A percentile compares a stretch with the other conserved stretches of the same genome.
These are phyloP conservation scores for Anorthoa munda DNA, from an alignment of 2,888 invertebrate genomes.

Conservation along the genomic window DNA sequence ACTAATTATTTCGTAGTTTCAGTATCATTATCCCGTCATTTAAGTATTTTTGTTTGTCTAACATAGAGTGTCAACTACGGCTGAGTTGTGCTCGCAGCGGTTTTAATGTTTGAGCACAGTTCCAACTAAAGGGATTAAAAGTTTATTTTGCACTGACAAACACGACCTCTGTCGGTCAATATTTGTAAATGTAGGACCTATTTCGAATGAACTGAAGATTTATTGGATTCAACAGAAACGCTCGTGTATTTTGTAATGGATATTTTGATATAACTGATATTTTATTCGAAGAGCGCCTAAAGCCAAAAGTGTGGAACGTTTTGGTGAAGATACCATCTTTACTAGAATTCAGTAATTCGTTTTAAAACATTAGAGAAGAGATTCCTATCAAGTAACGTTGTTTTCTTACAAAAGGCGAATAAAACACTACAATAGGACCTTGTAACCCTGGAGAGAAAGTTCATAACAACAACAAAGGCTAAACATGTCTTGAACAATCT, in stretches of 20 bases:
- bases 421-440: neutral
- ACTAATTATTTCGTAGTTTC: slow-evolving; percentile 49
- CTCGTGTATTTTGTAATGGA: slow-evolving; percentile 11
- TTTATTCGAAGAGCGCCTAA: neutral
- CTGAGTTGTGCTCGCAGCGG: slow-evolving; percentile 49
- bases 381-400: neutral
- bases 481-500: slow-evolving; percentile 7
- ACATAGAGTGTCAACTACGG: slow-evolving; percentile 49
- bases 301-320: neutral
- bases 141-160: slow-evolving; percentile 65
- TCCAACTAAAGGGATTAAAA: slow-evolving; percentile 63
- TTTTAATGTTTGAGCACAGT: slow-evolving; percentile 60
- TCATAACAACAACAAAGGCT: slow-evolving; percentile 9
- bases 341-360: neutral
- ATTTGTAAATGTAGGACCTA: slow-evolving; percentile 51
- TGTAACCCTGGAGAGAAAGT: neutral
- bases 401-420: neutral
- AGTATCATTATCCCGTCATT: slow-evolving; percentile 51
- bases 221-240: slow-evolving; percentile 34
- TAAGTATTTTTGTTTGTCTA: slow-evolving; percentile 62
- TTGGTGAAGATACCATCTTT: neutral
- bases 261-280: neutral
- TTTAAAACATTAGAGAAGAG: neutral
- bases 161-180: slow-evolving; percentile 59
- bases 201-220: slow-evolving; percentile 38